phyloP scores from a whole-genome alignment of 2,888 invertebrate species.

The Celastrina argiolus region DNA sequence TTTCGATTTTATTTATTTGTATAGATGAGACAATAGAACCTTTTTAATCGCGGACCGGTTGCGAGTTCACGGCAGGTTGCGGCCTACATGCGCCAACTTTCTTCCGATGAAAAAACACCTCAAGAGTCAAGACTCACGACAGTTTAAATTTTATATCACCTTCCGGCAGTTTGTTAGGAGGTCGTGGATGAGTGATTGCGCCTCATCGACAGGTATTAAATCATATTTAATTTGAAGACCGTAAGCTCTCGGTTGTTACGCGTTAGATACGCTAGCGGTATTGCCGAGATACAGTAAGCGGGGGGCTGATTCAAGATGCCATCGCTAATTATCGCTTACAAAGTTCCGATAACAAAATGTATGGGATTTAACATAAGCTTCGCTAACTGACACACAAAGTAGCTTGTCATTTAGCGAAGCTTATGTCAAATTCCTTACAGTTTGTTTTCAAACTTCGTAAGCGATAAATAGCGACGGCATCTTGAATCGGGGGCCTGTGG shows the following conservation, averaged over 20 bases:
- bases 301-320: not conserved
- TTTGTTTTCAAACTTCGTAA: too few relatives aligned
- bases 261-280: slow-evolving; percentile 1
- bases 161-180: slow-evolving; percentile 14
- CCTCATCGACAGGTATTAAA: slow-evolving; percentile 9
- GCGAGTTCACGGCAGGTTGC: slow-evolving; percentile 63
- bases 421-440: too few relatives aligned
- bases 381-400: too few relatives aligned
- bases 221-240: slow-evolving; percentile 1
- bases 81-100: slow-evolving; percentile 61
- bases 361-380: too few relatives aligned
- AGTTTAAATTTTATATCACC: slow-evolving; percentile 29
- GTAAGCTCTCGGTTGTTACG: not conserved
- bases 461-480: too few relatives aligned
- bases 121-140: slow-evolving; percentile 22
- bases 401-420: too few relatives aligned
- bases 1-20: too few relatives aligned
- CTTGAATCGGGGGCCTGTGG: too few relatives aligned
- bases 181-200: not conserved
- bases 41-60: slow-evolving; percentile 53
- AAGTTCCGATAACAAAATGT: too few relatives aligned
- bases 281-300: not conserved
- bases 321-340: too few relatives aligned
- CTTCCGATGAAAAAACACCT: slow-evolving; percentile 48
- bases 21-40: slow-evolving; percentile 30